Evolutionary conservation across 2,888 invertebrate genomes (phyloP).

Genomic region (Ormyrus rosae): DNA sequence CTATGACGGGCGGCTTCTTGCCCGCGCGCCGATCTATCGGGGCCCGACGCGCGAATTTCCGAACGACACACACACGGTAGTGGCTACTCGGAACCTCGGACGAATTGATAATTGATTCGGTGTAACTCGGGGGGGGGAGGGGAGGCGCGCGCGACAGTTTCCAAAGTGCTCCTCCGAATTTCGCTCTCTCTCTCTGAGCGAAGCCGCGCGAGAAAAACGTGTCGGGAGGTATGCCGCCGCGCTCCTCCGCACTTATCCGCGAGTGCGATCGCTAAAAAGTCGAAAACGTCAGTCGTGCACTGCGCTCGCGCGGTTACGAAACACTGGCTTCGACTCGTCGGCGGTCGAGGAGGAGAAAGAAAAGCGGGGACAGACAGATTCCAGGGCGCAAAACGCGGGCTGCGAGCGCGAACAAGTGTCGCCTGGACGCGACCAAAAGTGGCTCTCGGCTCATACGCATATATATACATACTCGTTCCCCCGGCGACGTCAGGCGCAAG

Average conservation of each 20-base stretch:
- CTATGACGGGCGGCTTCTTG: slow-evolving; percentile 31
- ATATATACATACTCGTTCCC: background rate
- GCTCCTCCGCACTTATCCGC: background rate
- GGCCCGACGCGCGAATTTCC: slow-evolving; percentile 11
- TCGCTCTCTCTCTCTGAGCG: background rate
- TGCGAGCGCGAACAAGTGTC: slow-evolving; percentile 19
- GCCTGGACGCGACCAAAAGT: slow-evolving; percentile 32
- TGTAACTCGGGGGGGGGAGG: no score
- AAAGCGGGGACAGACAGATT: background rate
- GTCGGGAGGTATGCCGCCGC: no score
- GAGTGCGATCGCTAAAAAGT: slow-evolving; percentile 3
- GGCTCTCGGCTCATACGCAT: slow-evolving; percentile 3
- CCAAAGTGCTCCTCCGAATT: no score
- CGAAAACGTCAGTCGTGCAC: slow-evolving; percentile 16
- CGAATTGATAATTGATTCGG: no score
- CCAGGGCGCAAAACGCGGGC: background rate
- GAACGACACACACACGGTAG: no score
- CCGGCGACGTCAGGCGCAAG: slow-evolving; percentile 23
- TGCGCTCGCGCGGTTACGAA: background rate
- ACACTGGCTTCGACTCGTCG: background rate
- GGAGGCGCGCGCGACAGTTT: no score
- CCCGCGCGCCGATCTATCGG: background rate
- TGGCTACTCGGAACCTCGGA: no score
- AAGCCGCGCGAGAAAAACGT: no score
- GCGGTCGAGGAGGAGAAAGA: background rate